Evolutionary conservation across 2,888 invertebrate species (phyloP), one percentile per base, ranked within the genome.

Genomic region (Caenorhabditis zanzibari): DNA sequence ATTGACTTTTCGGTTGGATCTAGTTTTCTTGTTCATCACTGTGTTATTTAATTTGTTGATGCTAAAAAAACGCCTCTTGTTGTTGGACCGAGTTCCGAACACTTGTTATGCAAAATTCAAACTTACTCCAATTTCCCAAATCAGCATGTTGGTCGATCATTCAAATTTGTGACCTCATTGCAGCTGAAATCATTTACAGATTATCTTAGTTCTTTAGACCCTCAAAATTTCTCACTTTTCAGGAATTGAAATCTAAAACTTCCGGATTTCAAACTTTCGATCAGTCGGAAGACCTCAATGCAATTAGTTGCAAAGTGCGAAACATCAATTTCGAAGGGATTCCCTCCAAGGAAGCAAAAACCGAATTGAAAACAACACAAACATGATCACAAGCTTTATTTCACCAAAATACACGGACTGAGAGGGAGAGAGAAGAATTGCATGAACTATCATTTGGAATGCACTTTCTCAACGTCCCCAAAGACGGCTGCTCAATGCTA

Each of bases 311-410:
- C n/a, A 61, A 61, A 63, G 63, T 47, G 44, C 63, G 47, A 10
- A n/a, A 38, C 16, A 19, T 19, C 26, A 35, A 19, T 6, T 24
- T 14, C 14, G 14, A 35, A 61, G 47, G 44, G 63, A 44, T 47
- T 63, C 63, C 14, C 26, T 22, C 3, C 24, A 2, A 24, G 41
- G 10, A 38, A 41, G 38, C 22, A 41, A 47, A 44, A 14, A n/a
- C n/a, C 35, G 10, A 16, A 47, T 47, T 10, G 47, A 41, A 49
- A 66, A 66, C 66, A 69, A 69, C 26, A 77, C 38, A 69, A 77
- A 77, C 77, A 71, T 71, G 77, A 77, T 69, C 69, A 77, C 69
- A 77, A 79, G 63, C 63, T 79, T 79, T 56, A 79, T 79, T 79
- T 71, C 79, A 79, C 79, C 71, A 77, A 71, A 79, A 56, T 69